phyloP scores from a whole-genome alignment of 2,797 vertebrate genomes.

The Amazona finschi region DNA sequence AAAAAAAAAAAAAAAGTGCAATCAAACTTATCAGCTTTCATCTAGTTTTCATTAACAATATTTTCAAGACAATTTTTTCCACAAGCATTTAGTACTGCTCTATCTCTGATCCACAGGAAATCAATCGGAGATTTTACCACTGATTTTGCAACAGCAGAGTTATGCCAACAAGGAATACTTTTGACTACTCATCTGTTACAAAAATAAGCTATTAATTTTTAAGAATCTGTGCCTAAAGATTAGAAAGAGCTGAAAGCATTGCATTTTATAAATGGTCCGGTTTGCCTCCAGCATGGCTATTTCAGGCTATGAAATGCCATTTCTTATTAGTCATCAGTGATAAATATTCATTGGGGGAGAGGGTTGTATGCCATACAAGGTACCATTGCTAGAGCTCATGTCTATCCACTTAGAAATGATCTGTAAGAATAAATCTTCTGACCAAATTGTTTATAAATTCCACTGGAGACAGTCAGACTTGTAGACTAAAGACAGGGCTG shows the following conservation, averaged over 20 bases:
- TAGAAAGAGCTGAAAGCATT: not conserved
- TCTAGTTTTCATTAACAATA: not conserved
- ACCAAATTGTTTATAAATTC: not conserved
- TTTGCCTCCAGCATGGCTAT: not conserved
- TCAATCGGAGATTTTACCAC: not conserved
- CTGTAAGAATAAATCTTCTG: not conserved
- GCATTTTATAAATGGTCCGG: not conserved
- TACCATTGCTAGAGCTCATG: not conserved
- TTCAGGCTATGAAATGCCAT: not conserved
- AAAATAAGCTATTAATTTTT: not conserved
- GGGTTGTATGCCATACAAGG: not conserved
- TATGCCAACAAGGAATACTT: not conserved
- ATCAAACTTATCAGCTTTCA: not conserved
- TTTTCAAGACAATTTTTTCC: not conserved
- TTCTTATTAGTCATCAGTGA: not conserved
- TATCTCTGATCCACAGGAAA: not conserved
- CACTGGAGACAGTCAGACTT: not conserved
- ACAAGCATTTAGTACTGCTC: not conserved
- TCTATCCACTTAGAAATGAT: not conserved
- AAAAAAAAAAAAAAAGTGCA: not conserved
- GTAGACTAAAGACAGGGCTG: not conserved
- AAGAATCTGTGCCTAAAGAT: not conserved
- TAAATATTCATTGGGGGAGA: not conserved
- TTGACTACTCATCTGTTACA: not conserved
- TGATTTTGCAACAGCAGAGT: not conserved